Evolutionary conservation across 2,113 vertebrate species (phyloP), one percentile per base, ranked within the genome.

Genomic region (Pholis gunnellus): DNA sequence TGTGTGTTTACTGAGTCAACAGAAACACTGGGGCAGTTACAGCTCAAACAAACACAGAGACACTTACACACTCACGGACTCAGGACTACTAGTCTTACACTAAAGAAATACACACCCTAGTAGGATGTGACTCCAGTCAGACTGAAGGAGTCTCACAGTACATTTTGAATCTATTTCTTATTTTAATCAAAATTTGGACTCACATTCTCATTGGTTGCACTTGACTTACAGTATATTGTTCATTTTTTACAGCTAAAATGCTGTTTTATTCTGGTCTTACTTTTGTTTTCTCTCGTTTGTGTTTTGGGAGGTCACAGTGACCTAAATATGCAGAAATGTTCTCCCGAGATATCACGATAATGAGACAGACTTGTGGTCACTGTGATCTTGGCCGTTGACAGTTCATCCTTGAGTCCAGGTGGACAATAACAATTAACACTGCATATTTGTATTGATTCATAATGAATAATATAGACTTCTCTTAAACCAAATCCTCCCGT

Each of bases 31-130:
- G 17, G 60, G 52, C 20, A 75, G 56, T 70, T 78, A 64, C 59
- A 72, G 36, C 4, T 54, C 48, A 81, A 79, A 83, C 63, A 85
- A 11, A 64, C 63, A 60, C 42, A 46, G 15, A 20, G 6, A 34
- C 5, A 48, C 36, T 22, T 38, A 22, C 50, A 75, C 48, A 72
- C 40, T 56, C 31, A 61, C 18, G 29, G 29, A n/a, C n/a, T n/a
- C n/a, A 65, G 40, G 34, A 40, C 17, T 44, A 14, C 46, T 52
- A 40, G 15, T 31, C 10, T 40, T 40, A 57, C 29, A 64, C 40
- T 44, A 36, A 18, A 76, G 60, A 87, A 78, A 89, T 25, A 87
- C 72, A 87, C 77, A 84, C 70, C 64, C 27, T 48, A 22, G 6
- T 29, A 15, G 29, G 71, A 72, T 63, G 67, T 72, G 22, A 71